These are phyloP conservation scores for Sphaeramia orbicularis DNA, from an alignment of 2,797 vertebrate genomes.

Conservation along the genomic window DNA sequence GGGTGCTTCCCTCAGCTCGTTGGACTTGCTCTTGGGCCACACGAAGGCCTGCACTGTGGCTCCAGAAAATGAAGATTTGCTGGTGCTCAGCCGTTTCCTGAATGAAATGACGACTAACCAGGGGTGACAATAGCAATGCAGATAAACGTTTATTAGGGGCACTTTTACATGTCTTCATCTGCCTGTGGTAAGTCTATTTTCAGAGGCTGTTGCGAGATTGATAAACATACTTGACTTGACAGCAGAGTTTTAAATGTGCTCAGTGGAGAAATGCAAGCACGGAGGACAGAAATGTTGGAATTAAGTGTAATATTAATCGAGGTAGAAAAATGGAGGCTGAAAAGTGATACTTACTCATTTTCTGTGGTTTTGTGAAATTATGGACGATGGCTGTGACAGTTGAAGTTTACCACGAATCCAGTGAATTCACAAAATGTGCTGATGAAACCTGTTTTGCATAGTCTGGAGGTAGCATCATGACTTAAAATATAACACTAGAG, in stretches of 20 bases:
- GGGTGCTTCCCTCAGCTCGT: conserved; percentile 58
- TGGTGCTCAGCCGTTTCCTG: conserved; percentile 60
- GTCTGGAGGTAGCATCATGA: conserved; percentile 44
- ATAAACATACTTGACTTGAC: conserved; percentile 37
- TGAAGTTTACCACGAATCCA: conserved; percentile 55
- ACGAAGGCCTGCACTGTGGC: conserved; percentile 35
- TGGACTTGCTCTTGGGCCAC: conserved; percentile 57
- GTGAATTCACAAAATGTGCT: conserved; percentile 75
- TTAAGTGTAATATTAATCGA: conserved; percentile 37
- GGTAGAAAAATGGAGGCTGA: conserved; percentile 12
- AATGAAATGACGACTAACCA: conserved; percentile 62
- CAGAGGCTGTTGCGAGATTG: conserved; percentile 28
- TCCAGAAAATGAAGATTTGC: conserved; percentile 55
- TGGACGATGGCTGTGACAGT: conserved; percentile 47
- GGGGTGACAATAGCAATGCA: conserved; percentile 66
- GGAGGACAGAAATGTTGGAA: conserved; percentile 19
- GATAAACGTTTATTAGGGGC: conserved; percentile 52
- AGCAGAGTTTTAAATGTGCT: conserved; percentile 16
- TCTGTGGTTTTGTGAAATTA: conserved; percentile 57
- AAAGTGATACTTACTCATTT: conserved; percentile 55
- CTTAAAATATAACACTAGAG: conserved; percentile 47
- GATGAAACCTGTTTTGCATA: conserved; percentile 69
- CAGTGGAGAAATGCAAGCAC: too few relatives aligned
- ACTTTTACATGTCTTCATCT: conserved; percentile 20
- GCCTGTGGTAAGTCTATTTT: conserved; percentile 29